phyloP scores from a whole-genome alignment of 2,113 vertebrate genomes.

The Actenoides lindsayi region DNA sequence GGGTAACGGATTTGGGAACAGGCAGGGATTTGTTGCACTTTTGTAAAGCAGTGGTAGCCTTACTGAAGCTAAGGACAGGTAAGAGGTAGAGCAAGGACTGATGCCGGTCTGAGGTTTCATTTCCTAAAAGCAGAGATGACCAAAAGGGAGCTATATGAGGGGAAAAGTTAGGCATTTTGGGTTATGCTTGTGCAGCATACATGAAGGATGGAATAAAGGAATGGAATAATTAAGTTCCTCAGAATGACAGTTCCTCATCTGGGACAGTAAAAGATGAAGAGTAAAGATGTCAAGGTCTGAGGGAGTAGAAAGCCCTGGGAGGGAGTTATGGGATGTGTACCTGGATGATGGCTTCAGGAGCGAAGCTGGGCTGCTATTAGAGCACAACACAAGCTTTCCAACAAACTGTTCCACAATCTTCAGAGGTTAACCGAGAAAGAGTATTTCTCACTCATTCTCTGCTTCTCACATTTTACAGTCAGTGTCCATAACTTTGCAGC shows the following conservation, averaged over 20 bases:
- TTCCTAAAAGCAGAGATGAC: not conserved
- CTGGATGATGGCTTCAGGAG: not conserved
- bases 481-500: not conserved
- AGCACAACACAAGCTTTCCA: not conserved
- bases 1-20: not conserved
- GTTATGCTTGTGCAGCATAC: not conserved
- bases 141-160: not conserved
- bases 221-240: not conserved
- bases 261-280: not conserved
- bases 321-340: not conserved
- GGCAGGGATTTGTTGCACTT: not conserved
- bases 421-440: not conserved
- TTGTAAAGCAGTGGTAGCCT: not conserved
- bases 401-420: not conserved
- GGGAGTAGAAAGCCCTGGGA: not conserved
- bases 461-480: not conserved
- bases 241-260: not conserved
- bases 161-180: not conserved
- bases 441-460: not conserved
- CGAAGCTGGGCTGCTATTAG: not conserved
- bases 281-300: not conserved
- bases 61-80: not conserved
- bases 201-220: not conserved
- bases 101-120: not conserved
- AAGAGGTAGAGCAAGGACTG: not conserved